Evolutionary conservation across 2,113 vertebrate species (phyloP), one percentile per base, ranked within the genome.

Genomic region (Crypturellus undulatus): DNA sequence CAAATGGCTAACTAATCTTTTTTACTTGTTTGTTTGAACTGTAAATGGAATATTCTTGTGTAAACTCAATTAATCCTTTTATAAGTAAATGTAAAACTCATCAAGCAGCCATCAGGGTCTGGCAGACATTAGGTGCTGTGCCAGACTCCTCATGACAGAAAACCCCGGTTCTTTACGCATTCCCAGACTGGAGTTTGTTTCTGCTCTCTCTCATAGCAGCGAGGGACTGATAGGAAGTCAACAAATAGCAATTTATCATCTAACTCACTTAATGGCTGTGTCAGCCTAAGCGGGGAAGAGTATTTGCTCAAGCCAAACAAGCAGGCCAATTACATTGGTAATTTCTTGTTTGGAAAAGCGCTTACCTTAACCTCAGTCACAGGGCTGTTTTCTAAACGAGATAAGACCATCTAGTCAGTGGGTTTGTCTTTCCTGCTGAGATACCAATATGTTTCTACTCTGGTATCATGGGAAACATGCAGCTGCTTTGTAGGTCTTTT

Each of bases 121-220:
- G 40, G 60, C 21, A 87, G 73, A 54, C 60, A 32, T 91, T 43
- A 91, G 49, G 49, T 70, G 34, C 26, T 3, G 0, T 68, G n/a
- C 34, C 79, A 82, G 47, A 34, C n/a, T 92, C 21, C 72, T 86
- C 70, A 9, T 20, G 67, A 87, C 90, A 94, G 72, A 42, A 89
- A 79, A 71, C 56, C 25, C 42, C 3, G 5, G 25, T 38, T 95
- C 80, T 81, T 90, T 6, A 83, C 47, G 80, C 87, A 72, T 69
- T 95, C 93, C 56, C 81, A 93, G 87, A 19, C 24, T 59, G 47
- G 40, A 62, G 60, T 58, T 70, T 86, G 73, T 38, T 67, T 93
- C 84, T 92, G 77, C 79, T 78, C 94, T 95, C 75, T 92, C 45
- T 94, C 89, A 65, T 32, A 73, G 47, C 82, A 92, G 64, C 16